phyloP scores from a whole-genome alignment of 2,113 vertebrate genomes.

The Gopherus flavomarginatus region DNA sequence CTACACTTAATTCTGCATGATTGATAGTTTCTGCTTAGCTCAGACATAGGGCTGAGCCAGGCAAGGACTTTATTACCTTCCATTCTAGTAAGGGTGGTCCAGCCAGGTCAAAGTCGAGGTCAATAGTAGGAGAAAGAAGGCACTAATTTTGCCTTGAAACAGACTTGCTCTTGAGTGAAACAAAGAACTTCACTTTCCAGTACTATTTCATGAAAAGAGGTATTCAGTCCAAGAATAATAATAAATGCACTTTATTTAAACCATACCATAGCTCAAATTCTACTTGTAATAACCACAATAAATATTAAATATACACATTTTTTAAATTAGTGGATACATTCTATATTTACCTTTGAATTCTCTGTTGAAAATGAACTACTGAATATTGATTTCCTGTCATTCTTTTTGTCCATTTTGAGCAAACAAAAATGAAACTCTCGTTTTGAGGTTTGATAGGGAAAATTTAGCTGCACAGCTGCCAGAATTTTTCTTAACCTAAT shows the following conservation, averaged over 20 bases:
- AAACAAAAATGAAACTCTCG: rapidly evolving
- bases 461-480: not conserved
- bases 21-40: conserved; percentile 80
- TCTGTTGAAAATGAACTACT: not conserved
- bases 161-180: conserved; percentile 59
- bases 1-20: conserved; percentile 82
- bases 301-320: not conserved
- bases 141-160: conserved; percentile 74
- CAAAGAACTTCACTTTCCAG: conserved; percentile 71
- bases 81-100: conserved; percentile 84
- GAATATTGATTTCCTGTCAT: not conserved
- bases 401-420: not conserved
- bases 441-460: not conserved
- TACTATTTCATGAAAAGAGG: conserved; percentile 29
- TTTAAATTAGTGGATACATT: not conserved
- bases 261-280: not conserved
- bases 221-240: conserved; percentile 21
- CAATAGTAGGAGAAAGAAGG: conserved; percentile 79
- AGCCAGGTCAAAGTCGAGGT: conserved; percentile 85
- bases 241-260: not conserved
- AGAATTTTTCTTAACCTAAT: not conserved
- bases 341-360: not conserved
- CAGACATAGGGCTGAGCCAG: conserved; percentile 73
- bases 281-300: not conserved
- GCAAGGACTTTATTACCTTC: conserved; percentile 82